These are phyloP conservation scores for Neolamprologus cancellatus DNA, from an alignment of 2,113 vertebrate species.

Conservation along the genomic window DNA sequence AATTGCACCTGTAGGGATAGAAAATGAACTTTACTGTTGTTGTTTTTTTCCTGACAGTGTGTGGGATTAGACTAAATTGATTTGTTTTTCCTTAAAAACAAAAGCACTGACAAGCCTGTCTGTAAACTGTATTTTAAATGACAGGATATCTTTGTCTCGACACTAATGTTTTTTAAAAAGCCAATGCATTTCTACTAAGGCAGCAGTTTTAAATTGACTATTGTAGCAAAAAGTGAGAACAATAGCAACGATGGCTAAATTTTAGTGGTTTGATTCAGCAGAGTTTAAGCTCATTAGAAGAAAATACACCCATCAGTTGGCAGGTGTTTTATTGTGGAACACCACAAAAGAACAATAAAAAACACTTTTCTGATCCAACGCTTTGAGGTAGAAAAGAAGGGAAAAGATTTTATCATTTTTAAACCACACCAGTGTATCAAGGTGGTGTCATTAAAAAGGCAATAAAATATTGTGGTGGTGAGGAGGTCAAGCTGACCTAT, in stretches of 20 bases:
- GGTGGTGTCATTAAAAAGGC: not conserved
- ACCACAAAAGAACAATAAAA: not conserved
- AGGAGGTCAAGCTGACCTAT: not conserved
- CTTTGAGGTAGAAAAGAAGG: not conserved
- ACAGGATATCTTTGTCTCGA: not conserved
- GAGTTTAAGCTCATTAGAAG: not conserved
- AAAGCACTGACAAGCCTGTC: not conserved
- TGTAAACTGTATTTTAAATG: not conserved
- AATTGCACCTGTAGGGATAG: not conserved
- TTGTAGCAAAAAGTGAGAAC: not conserved
- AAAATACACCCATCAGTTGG: not conserved
- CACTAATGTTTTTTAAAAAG: not conserved
- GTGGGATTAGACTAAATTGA: not conserved
- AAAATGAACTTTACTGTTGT: not conserved
- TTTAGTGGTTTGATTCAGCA: not conserved
- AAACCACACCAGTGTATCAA: not conserved
- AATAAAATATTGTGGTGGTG: not conserved
- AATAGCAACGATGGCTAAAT: not conserved
- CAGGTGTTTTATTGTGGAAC: not conserved
- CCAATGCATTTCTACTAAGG: not conserved
- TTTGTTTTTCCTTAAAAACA: not conserved
- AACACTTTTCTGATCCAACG: not conserved
- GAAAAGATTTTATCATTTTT: not conserved
- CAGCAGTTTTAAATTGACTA: not conserved
- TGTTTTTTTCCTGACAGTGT: too few species aligned